Conservation (phyloP, 2,113 vertebrate species). For the Rhipidura dahli region DNA sequence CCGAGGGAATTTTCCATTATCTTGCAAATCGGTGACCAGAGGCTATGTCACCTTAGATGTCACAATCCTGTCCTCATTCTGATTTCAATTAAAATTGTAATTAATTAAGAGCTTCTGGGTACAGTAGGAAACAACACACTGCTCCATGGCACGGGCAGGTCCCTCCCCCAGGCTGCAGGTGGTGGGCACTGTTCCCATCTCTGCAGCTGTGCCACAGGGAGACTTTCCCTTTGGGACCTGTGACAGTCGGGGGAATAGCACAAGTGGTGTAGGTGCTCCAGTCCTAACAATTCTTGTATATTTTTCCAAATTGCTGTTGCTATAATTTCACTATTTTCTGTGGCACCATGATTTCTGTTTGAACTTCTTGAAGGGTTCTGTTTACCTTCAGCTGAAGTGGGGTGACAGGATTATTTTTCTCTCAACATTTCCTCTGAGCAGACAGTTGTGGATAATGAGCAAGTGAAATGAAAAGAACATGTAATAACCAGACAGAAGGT, state of each 20-base stretch:
- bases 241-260: fast-evolving
- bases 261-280: neutral
- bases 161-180: neutral
- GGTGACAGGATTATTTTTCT: neutral
- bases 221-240: neutral
- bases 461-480: neutral
- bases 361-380: neutral
- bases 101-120: neutral
- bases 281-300: neutral
- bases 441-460: neutral
- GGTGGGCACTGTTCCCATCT: neutral
- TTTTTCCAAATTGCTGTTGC: neutral
- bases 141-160: neutral
- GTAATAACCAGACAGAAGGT: neutral
- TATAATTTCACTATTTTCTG: neutral
- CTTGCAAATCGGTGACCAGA: neutral
- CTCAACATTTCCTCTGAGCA: neutral
- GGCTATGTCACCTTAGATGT: neutral
- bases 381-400: neutral
- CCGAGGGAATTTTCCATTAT: neutral
- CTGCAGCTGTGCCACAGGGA: neutral
- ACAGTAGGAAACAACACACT: neutral
- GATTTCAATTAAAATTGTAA: neutral
- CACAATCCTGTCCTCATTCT: neutral
- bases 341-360: neutral